Conservation (phyloP, 2,113 vertebrate genomes). For the Oxyruncus cristatus region DNA sequence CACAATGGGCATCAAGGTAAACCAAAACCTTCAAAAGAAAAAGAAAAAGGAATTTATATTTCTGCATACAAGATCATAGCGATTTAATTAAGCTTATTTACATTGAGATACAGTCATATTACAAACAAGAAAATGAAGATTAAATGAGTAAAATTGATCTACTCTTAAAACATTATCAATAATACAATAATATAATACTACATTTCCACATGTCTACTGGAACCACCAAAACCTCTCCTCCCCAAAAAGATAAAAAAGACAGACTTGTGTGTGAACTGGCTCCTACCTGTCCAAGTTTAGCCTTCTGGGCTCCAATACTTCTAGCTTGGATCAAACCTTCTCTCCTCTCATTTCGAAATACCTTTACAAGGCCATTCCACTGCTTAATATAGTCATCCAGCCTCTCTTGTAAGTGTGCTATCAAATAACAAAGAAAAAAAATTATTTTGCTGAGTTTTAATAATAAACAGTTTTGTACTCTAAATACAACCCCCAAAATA, state of each 20-base stretch:
- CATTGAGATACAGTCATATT: background rate
- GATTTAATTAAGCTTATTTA: background rate
- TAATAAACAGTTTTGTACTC: background rate
- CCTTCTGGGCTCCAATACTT: conserved; percentile 94
- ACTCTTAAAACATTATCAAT: background rate
- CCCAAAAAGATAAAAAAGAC: rapidly evolving
- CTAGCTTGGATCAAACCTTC: conserved; percentile 97
- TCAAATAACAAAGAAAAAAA: conserved; percentile 38
- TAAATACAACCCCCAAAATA: background rate
- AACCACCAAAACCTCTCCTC: background rate
- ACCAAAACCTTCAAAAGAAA: conserved; percentile 86
- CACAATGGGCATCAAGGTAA: conserved; percentile 98
- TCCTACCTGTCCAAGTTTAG: conserved; percentile 91
- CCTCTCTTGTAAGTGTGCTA: conserved; percentile 91
- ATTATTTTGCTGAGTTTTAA: background rate
- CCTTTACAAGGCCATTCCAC: conserved; percentile 96
- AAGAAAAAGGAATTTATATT: background rate
- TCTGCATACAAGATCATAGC: background rate
- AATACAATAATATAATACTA: background rate
- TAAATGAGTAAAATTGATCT: background rate
- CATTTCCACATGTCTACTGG: background rate
- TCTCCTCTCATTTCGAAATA: conserved; percentile 93
- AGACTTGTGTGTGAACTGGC: background rate
- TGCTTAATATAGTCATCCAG: conserved; percentile 93
- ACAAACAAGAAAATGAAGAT: background rate